phyloP scores from a whole-genome alignment of 2,113 vertebrate species.

The Corythornis vintsioides region DNA sequence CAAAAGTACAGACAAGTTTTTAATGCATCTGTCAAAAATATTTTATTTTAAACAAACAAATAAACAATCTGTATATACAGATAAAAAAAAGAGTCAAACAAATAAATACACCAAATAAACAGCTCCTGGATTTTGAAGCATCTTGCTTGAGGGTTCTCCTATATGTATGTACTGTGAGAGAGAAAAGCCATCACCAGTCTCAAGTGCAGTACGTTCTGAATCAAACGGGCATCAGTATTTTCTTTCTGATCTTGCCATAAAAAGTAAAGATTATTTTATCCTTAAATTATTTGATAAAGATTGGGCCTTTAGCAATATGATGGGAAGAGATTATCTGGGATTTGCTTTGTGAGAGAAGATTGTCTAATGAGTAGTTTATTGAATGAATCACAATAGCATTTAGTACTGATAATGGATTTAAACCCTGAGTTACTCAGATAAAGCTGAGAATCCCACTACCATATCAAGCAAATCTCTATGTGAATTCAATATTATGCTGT shows the following conservation, averaged over 20 bases:
- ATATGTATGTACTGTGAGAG: not conserved
- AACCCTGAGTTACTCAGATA: not conserved
- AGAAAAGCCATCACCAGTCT: not conserved
- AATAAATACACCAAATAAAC: rapidly evolving
- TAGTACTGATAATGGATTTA: constrained; percentile 36
- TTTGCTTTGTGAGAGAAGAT: constrained; percentile 48
- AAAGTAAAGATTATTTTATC: constrained; percentile 6
- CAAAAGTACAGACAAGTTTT: not conserved
- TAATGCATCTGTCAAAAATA: not conserved
- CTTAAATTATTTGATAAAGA: constrained; percentile 40
- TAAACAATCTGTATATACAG: too few species aligned
- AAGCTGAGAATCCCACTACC: not conserved
- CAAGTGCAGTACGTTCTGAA: not conserved
- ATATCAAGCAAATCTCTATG: not conserved
- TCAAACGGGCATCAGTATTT: not conserved
- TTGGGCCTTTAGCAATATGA: constrained; percentile 1
- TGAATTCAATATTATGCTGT: not conserved
- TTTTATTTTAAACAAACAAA: not conserved
- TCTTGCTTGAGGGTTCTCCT: not conserved
- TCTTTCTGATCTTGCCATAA: not conserved
- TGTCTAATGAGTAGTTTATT: constrained; percentile 41
- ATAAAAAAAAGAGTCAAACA: too few species aligned
- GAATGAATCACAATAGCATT: constrained; percentile 36
- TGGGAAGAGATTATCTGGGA: constrained; percentile 41
- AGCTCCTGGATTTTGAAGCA: not conserved